Evolutionary conservation across 2,888 invertebrate genomes (phyloP).

Genomic region (Vannuccia rotundouncinata): DNA sequence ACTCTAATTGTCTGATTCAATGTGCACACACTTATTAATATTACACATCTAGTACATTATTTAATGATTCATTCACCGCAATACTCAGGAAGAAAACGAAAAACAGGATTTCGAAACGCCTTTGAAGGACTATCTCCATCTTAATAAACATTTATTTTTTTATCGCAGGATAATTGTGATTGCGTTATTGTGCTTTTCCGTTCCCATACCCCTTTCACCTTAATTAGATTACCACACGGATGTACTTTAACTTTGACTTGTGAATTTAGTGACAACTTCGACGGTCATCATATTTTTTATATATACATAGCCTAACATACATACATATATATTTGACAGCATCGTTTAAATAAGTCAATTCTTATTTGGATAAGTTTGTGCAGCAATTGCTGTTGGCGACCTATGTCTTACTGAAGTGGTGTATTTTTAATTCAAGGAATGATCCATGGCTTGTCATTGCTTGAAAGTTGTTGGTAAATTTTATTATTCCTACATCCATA

Average conservation of each 20-base stretch:
- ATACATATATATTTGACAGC: background rate
- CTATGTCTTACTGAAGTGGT: background rate
- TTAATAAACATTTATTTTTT: too few relatives aligned
- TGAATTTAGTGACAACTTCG: background rate
- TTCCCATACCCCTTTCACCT: too few relatives aligned
- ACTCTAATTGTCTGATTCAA: background rate
- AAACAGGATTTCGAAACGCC: background rate
- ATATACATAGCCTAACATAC: background rate
- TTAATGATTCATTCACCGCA: background rate
- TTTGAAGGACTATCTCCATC: background rate
- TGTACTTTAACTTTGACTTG: background rate
- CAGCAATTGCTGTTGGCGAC: background rate
- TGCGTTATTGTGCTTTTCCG: too few relatives aligned
- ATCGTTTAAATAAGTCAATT: too few relatives aligned
- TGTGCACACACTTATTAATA: background rate
- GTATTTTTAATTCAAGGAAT: too few relatives aligned
- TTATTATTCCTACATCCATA: too few relatives aligned
- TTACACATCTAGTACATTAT: background rate
- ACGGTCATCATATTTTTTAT: background rate
- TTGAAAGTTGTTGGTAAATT: background rate
- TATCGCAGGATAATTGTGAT: too few relatives aligned
- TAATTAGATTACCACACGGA: background rate
- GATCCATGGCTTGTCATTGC: slow-evolving; percentile 2
- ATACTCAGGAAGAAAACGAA: background rate
- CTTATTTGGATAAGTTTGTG: too few relatives aligned